A percentile compares a stretch with the other conserved stretches of the same genome.
Evolutionary conservation across 2,888 invertebrate species (phyloP).

Genomic region (Xestia rhomboidea): DNA sequence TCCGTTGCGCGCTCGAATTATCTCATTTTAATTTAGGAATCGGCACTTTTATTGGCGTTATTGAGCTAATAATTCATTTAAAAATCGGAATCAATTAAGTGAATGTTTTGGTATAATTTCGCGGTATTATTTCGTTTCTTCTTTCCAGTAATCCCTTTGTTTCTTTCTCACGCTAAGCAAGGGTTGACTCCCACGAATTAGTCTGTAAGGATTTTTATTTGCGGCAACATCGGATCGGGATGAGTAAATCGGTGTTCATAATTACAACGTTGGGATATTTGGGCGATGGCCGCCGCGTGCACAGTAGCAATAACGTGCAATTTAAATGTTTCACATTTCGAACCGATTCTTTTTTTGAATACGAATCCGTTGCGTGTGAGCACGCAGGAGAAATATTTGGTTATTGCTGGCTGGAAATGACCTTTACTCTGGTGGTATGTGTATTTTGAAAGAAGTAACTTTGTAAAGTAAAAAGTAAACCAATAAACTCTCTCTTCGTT

Average conservation of each 20-base stretch:
- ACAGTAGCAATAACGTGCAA: constrained; percentile 90
- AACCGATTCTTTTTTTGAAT: constrained; percentile 72
- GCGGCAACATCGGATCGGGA: constrained; percentile 84
- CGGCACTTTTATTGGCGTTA: constrained; percentile 74
- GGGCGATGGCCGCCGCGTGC: constrained; percentile 84
- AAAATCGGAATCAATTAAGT: constrained; percentile 64
- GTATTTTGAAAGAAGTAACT: constrained; percentile 41
- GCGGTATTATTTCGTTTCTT: constrained; percentile 55
- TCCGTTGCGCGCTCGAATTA: constrained; percentile 87
- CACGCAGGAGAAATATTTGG: constrained; percentile 69
- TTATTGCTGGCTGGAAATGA: constrained; percentile 61
- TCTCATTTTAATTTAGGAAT: constrained; percentile 87
- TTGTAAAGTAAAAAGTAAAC: not conserved
- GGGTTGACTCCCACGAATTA: constrained; percentile 87
- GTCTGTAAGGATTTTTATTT: constrained; percentile 84
- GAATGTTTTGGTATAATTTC: constrained; percentile 67
- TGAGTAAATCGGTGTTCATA: constrained; percentile 87
- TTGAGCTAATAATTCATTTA: constrained; percentile 72
- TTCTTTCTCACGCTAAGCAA: constrained; percentile 88
- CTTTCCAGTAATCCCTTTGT: constrained; percentile 70
- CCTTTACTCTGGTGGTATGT: constrained; percentile 35
- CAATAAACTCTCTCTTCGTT: not conserved
- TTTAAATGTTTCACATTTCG: constrained; percentile 90
- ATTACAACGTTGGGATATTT: constrained; percentile 88
- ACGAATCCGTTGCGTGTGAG: constrained; percentile 68